Evolutionary conservation across 2,888 invertebrate species (phyloP).

Genomic region (Lepeophtheirus nordmannii): DNA sequence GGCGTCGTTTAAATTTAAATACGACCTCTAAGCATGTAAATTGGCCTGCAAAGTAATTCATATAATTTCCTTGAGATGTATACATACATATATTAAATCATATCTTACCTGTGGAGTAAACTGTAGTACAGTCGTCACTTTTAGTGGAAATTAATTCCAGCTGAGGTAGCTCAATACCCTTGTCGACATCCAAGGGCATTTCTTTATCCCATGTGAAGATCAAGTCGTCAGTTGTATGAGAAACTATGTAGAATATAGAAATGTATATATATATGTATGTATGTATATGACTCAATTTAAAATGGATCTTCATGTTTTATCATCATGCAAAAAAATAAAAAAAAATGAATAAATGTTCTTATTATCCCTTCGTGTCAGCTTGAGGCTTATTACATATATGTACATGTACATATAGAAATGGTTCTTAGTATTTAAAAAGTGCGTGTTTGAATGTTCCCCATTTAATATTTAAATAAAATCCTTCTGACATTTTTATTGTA

Average conservation of each 20-base stretch:
- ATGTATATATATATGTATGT: neutral
- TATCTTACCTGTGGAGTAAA: slow-evolving; percentile 32
- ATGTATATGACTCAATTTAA: too few species aligned
- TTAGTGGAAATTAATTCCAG: slow-evolving; percentile 33
- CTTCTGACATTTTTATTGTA: too few species aligned
- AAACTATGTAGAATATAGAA: slow-evolving; percentile 31
- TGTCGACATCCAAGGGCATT: slow-evolving; percentile 31
- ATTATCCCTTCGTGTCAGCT: too few species aligned
- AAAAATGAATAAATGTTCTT: too few species aligned
- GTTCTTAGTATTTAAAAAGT: too few species aligned
- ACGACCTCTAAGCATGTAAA: slow-evolving; percentile 82
- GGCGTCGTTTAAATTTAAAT: slow-evolving; percentile 67
- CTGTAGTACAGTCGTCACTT: slow-evolving; percentile 33
- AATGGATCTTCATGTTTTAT: too few species aligned
- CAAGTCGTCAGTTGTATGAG: slow-evolving; percentile 36
- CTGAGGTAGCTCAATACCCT: slow-evolving; percentile 35
- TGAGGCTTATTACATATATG: too few species aligned
- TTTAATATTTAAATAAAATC: too few species aligned
- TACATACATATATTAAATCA: neutral
- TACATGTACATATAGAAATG: too few species aligned
- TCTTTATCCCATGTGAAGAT: slow-evolving; percentile 34
- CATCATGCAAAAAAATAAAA: too few species aligned
- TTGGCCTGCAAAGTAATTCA: slow-evolving; percentile 45
- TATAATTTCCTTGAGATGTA: neutral
- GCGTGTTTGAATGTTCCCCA: too few species aligned